Evolutionary conservation across 2,797 vertebrate species (phyloP), one percentile per base, ranked within the genome.

Genomic region (Tenualosa ilisha): DNA sequence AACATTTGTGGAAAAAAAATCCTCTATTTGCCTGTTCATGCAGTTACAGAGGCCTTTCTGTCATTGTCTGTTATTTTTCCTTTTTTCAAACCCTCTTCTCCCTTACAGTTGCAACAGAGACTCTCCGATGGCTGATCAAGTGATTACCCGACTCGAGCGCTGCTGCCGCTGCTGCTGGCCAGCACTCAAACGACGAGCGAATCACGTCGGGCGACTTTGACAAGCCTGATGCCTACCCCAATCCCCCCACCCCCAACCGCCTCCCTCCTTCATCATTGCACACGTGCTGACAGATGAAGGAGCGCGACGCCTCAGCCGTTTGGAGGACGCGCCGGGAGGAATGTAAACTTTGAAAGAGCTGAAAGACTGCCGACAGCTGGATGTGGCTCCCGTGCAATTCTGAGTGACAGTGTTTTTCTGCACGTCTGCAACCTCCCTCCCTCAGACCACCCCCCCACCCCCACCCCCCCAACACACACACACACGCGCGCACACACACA

Each of bases 381-480:
- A 89, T 86, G 85, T 84, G 87, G 86, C 87, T 85, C 88, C 90
- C 89, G 85, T 82, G 85, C 89, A 91, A 89, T 92, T 91, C 86
- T 89, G 90, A 92, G 86, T 91, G 91, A 91, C 87, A 86, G 84
- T 84, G 85, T 88, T 90, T 89, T 87, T 90, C 87, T 84, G 84
- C 88, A 90, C 89, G 88, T 90, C 82, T 90, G 90, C 90, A 89
- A 87, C 86, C 89, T 83, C 26, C 63, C 26, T 31, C 26, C 63
- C 63, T 68, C 53, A 54, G 53, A 54, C 51, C 8, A 54, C 53
- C 26, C 63, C n/a, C 63, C 26, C 61, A 24, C 61, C 22, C n/a
- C n/a, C 22, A 0, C 61, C 22, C 61, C 22, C n/a, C 31, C 31
- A 31, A 31, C 31, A 31, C 31, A 31, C 0, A 31, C 31, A 31